Evolutionary conservation across 2,888 invertebrate genomes (phyloP).

Genomic region (Plagodis pulveraria): DNA sequence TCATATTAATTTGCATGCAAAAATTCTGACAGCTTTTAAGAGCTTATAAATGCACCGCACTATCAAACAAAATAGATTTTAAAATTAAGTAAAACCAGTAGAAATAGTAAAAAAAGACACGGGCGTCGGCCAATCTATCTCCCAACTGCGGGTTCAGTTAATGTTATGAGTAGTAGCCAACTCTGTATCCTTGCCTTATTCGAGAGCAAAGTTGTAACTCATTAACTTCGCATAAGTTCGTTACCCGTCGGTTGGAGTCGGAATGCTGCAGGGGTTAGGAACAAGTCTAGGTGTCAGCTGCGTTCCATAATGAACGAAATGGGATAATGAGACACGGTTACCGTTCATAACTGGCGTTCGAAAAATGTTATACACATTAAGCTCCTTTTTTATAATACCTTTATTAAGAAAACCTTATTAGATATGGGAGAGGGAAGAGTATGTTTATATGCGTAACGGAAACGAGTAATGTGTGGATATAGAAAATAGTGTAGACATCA

Average conservation of each 20-base stretch:
- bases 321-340: conserved; percentile 52
- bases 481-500: conserved; percentile 13
- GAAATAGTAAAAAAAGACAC: conserved; percentile 38
- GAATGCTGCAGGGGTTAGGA: conserved; percentile 41
- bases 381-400: conserved; percentile 34
- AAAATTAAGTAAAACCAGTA: conserved; percentile 36
- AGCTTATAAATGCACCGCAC: too few species aligned
- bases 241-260: conserved; percentile 46
- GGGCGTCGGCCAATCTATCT: conserved; percentile 48
- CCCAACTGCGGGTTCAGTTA: conserved; percentile 54
- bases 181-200: conserved; percentile 46
- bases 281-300: conserved; percentile 49
- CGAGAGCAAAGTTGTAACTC: conserved; percentile 58
- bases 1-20: too few species aligned
- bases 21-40: too few species aligned
- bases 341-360: conserved; percentile 27
- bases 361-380: conserved; percentile 38
- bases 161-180: conserved; percentile 45
- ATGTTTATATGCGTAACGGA: conserved; percentile 23
- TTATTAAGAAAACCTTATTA: conserved; percentile 39
- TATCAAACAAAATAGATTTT: conserved; percentile 14
- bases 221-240: conserved; percentile 68
- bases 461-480: conserved; percentile 19
- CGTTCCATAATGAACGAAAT: conserved; percentile 56
- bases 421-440: conserved; percentile 30